A percentile compares a stretch with the other conserved stretches of the same genome.
Conservation (phyloP, 2,113 vertebrate genomes). For the Origma solitaria region DNA sequence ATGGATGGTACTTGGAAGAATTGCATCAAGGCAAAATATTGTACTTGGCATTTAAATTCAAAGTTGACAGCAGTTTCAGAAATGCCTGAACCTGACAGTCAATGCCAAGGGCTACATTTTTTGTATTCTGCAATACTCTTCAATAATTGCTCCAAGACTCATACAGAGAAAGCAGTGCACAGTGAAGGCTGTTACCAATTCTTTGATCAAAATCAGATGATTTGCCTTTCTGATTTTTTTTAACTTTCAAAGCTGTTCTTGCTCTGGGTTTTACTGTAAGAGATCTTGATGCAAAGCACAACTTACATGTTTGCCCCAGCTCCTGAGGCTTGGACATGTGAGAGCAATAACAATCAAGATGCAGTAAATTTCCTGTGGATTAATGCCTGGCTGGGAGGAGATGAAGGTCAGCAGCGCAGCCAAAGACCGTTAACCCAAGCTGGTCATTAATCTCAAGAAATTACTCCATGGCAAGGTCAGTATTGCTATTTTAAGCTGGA, state of each 20-base stretch:
- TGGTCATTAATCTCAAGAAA: slow-evolving; percentile 60
- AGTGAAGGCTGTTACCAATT: background rate
- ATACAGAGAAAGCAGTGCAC: background rate
- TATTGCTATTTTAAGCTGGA: slow-evolving; percentile 34
- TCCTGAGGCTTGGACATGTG: background rate
- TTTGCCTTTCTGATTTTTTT: background rate
- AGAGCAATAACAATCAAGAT: slow-evolving; percentile 51
- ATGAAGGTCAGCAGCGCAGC: slow-evolving; percentile 56
- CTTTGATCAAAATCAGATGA: background rate
- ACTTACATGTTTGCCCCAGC: background rate
- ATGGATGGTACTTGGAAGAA: background rate
- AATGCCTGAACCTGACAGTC: background rate
- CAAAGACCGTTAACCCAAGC: slow-evolving; percentile 56
- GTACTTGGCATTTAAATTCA: background rate
- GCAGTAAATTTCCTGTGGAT: slow-evolving; percentile 64
- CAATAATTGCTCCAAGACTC: background rate
- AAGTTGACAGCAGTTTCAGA: background rate
- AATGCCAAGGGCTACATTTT: background rate
- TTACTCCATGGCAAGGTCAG: slow-evolving; percentile 11
- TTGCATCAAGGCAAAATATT: slow-evolving; percentile 16
- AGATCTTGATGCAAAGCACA: background rate
- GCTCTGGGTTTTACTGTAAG: background rate
- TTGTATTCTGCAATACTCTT: background rate
- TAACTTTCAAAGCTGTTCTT: background rate
- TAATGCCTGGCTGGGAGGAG: slow-evolving; percentile 40